Evolutionary conservation across 2,797 vertebrate genomes (phyloP), one percentile per base, ranked within the genome.

Genomic region (Paedocypris micromegethes): DNA sequence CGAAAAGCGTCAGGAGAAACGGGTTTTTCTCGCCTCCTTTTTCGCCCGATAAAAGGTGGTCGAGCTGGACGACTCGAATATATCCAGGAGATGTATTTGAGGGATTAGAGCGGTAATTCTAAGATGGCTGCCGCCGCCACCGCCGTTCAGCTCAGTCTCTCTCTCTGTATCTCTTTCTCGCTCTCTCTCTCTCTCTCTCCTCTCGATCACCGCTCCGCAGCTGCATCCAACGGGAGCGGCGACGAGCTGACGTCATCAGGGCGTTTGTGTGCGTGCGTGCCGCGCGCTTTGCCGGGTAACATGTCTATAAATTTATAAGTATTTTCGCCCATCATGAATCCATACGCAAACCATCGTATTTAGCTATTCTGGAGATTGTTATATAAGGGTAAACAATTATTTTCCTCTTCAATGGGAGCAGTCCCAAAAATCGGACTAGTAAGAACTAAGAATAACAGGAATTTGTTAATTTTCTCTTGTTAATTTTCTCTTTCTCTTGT

Each of bases 101-200:
- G 8, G 53, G 74, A 77, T 81, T 79, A 82, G 78, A 77, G 78
- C 76, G 83, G 85, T 76, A 83, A 82, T 80, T 86, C 87, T 91
- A 91, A 91, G 84, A 91, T 91, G 90, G 90, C 90, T 88, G 90
- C 87, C 78, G 59, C 70, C 83, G 58, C 83, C 84, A 54, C 81
- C 81, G 80, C 82, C 82, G 83, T 82, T 86, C 80, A 72, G 75
- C 85, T 80, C 41, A 83, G 73, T 23, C 23, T 23, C 23, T 23
- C 23, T 23, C 23, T 23, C 23, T 23, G 23, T 23, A 1, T 23
- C 23, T 23, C 23, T 23, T 23, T 23, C 23, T 23, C 23, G 23
- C 23, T 23, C 23, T 23, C 23, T 23, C 56, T 65, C 83, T 38
- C 77, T 72, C 48, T 81, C 74, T 81, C 86, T 52, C 72, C 73